phyloP scores from a whole-genome alignment of 2,888 invertebrate species.

The Cryptus viduatorius region DNA sequence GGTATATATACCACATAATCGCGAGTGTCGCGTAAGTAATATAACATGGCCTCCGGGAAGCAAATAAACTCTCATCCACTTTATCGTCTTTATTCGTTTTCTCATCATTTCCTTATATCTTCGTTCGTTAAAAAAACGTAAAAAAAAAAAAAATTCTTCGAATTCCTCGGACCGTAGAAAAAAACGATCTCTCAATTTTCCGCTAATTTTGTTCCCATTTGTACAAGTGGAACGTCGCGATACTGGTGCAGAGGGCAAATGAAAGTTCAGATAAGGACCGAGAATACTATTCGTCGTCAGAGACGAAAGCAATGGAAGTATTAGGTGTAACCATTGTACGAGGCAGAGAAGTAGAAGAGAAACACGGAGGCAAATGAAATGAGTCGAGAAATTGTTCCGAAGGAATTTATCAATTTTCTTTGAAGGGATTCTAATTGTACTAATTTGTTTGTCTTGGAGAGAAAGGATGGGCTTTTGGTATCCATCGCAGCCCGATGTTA shows the following conservation, averaged over 20 bases:
- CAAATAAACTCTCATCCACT: constrained; percentile 1
- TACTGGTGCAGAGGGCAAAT: constrained; percentile 34
- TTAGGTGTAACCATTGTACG: constrained; percentile 1
- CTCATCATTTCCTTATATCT: no score
- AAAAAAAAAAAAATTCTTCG: constrained; percentile 48
- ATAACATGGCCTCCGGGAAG: constrained; percentile 10
- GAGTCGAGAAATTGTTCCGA: constrained; percentile 84
- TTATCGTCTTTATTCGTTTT: not conserved
- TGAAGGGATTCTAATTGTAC: constrained; percentile 85
- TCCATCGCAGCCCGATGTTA: constrained; percentile 13
- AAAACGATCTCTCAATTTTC: constrained; percentile 76
- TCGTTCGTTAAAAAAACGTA: not conserved
- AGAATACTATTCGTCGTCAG: constrained; percentile 46
- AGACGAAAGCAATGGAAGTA: constrained; percentile 50
- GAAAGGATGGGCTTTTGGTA: constrained; percentile 20
- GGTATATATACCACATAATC: constrained; percentile 28
- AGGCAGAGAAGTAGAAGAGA: constrained; percentile 31
- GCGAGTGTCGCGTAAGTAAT: constrained; percentile 43
- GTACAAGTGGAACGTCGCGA: constrained; percentile 63
- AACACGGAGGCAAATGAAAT: constrained; percentile 79
- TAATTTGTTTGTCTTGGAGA: constrained; percentile 83
- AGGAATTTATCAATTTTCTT: constrained; percentile 85
- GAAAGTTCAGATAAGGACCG: constrained; percentile 21
- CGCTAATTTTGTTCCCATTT: constrained; percentile 77
- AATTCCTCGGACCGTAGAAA: constrained; percentile 72